phyloP scores from a whole-genome alignment of 2,113 vertebrate genomes.

The Equus przewalskii region DNA sequence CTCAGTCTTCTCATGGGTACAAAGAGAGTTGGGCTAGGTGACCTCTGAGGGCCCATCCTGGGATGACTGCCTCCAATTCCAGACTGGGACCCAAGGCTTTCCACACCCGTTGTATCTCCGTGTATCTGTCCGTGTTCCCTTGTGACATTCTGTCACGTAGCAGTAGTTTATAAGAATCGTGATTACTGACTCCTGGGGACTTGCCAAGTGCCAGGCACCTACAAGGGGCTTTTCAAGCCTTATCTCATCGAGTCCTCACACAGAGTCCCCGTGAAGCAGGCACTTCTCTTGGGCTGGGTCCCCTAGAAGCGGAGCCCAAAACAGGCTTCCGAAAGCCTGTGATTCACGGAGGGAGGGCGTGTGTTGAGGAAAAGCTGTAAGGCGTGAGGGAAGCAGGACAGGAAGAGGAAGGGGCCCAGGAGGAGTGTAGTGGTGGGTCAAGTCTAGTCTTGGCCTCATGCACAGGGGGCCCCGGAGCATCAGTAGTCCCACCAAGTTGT shows the following conservation, averaged over 20 bases:
- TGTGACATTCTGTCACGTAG: not conserved
- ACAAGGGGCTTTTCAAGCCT: not conserved
- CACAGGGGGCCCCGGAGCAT: not conserved
- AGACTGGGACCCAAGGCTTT: not conserved
- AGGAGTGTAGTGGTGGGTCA: not conserved
- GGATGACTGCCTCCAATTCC: not conserved
- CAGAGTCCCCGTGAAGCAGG: not conserved
- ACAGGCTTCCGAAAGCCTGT: not conserved
- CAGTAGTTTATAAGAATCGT: not conserved
- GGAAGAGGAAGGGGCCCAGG: not conserved
- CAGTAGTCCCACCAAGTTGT: not conserved
- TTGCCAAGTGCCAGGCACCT: not conserved
- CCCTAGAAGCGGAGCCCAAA: not conserved
- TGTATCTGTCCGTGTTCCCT: not conserved
- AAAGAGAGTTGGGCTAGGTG: not conserved
- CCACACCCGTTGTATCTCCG: not conserved
- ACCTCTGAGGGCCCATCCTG: not conserved
- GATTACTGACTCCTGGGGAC: not conserved
- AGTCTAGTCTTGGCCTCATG: not conserved
- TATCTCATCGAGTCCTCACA: not conserved
- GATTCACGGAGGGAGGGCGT: not conserved
- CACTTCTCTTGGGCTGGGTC: not conserved
- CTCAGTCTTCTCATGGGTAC: not conserved
- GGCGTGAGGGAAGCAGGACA: not conserved
- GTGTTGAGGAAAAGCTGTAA: not conserved